A percentile compares a stretch with the other conserved stretches of the same genome.
Conservation (phyloP, 2,888 invertebrate genomes). For the Muscina levida region DNA sequence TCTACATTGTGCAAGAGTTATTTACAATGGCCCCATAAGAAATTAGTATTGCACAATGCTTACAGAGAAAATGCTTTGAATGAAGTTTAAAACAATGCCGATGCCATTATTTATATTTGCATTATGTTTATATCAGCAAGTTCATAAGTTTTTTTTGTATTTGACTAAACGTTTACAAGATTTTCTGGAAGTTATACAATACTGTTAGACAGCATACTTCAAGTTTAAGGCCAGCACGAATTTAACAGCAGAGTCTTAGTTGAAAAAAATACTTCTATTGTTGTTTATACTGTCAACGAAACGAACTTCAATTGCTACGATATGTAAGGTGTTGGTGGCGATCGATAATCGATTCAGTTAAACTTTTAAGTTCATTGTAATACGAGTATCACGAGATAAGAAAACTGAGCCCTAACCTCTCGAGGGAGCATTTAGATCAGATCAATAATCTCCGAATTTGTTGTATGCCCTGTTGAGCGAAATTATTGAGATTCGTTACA, state of each 20-base stretch:
- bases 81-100: conserved; percentile 36
- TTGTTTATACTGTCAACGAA: too few relatives aligned
- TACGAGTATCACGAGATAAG: too few relatives aligned
- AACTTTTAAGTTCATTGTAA: too few relatives aligned
- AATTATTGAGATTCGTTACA: too few relatives aligned
- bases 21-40: not conserved
- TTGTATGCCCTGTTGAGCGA: too few relatives aligned
- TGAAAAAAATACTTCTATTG: conserved; percentile 20
- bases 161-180: conserved; percentile 12
- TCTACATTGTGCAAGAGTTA: too few relatives aligned
- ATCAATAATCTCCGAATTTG: too few relatives aligned
- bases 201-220: conserved; percentile 32
- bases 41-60: not conserved
- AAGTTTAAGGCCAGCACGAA: conserved; percentile 48
- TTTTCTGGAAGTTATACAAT: conserved; percentile 25
- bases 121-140: conserved; percentile 55
- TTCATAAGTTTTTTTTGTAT: conserved; percentile 52
- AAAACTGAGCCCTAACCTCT: too few relatives aligned
- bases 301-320: too few relatives aligned
- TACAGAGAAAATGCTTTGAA: conserved; percentile 6
- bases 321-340: too few relatives aligned
- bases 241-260: conserved; percentile 17
- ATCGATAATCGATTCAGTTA: too few relatives aligned
- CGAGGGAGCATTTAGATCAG: too few relatives aligned
- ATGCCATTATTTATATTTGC: conserved; percentile 22